phyloP scores from a whole-genome alignment of 2,888 invertebrate genomes.

The Dione vanillae region DNA sequence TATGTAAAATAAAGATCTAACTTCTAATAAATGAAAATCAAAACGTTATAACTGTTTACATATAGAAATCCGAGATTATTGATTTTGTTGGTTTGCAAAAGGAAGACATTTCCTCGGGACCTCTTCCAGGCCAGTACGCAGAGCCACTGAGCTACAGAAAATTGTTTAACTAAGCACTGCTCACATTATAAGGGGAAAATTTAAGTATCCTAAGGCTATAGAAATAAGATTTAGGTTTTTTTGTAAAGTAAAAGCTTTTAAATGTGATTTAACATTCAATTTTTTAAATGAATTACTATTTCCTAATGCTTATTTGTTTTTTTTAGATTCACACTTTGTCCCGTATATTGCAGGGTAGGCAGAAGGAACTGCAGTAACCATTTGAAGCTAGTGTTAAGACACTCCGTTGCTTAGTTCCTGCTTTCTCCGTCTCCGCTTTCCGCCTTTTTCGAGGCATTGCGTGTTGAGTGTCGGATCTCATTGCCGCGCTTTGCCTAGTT shows the following conservation, averaged over 20 bases:
- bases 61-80: slow-evolving; percentile 22
- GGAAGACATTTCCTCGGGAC: slow-evolving; percentile 45
- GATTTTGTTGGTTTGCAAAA: slow-evolving; percentile 31
- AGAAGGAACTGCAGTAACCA: too few relatives aligned
- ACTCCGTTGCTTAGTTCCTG: too few relatives aligned
- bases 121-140: slow-evolving; percentile 48
- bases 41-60: not conserved
- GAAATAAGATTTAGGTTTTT: not conserved
- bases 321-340: too few relatives aligned
- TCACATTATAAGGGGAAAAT: slow-evolving; percentile 15
- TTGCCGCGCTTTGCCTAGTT: too few relatives aligned
- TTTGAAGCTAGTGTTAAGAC: too few relatives aligned
- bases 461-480: too few relatives aligned
- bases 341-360: too few relatives aligned
- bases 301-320: too few relatives aligned
- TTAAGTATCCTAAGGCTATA: slow-evolving; percentile 11
- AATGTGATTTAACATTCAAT: not conserved
- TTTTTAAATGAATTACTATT: too few relatives aligned
- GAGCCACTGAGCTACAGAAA: slow-evolving; percentile 48
- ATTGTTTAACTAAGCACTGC: slow-evolving; percentile 42
- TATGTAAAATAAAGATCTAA: too few relatives aligned
- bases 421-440: too few relatives aligned
- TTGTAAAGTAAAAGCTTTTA: not conserved
- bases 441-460: too few relatives aligned
- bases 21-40: not conserved